phyloP scores from a whole-genome alignment of 2,888 invertebrate genomes.

The Cantharis nigra region DNA sequence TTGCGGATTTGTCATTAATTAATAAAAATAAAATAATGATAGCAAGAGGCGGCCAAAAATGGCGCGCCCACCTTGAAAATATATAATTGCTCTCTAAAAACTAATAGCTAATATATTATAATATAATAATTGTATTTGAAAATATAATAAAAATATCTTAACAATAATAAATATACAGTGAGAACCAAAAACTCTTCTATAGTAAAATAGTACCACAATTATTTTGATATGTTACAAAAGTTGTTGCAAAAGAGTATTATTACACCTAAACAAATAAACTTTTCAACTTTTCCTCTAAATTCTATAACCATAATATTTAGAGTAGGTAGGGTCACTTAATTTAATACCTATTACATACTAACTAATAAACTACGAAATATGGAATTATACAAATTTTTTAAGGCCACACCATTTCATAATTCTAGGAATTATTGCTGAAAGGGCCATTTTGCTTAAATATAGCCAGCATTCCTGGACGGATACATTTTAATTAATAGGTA shows the following conservation, averaged over 20 bases:
- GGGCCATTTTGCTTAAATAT: background rate
- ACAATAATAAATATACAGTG: background rate
- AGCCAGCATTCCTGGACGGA: conserved; percentile 1
- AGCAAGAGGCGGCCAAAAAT: background rate
- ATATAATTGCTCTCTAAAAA: background rate
- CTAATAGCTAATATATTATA: background rate
- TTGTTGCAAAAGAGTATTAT: background rate
- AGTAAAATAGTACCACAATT: background rate
- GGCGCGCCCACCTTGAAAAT: background rate
- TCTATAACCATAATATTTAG: background rate
- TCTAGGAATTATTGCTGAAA: background rate
- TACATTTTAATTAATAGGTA: conserved; percentile 7
- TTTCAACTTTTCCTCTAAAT: background rate
- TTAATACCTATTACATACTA: background rate
- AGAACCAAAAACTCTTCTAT: background rate
- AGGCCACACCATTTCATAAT: background rate
- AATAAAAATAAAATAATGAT: background rate
- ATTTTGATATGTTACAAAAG: background rate
- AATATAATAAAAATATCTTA: background rate
- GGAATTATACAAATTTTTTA: background rate
- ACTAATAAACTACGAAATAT: background rate
- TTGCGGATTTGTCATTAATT: background rate
- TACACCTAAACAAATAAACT: background rate
- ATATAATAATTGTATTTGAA: background rate
- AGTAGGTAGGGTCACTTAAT: background rate